These are phyloP conservation scores for Turritopsis rubra DNA, from an alignment of 30 jellyfish, hydroid and myxozoan genomes.

Conservation along the genomic window DNA sequence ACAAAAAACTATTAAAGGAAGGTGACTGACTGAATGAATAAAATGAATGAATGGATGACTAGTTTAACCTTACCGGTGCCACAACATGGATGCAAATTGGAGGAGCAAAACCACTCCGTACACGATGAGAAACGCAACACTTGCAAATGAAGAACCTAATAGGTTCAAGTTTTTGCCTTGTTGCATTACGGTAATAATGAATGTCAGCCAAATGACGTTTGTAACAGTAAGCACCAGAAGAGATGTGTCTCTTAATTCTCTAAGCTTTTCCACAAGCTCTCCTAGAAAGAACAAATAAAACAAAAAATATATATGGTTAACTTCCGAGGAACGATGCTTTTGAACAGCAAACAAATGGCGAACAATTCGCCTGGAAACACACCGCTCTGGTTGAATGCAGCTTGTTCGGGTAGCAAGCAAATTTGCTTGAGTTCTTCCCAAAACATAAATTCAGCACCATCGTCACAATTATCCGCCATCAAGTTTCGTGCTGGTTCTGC, in stretches of 20 bases:
- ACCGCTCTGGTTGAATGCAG: constrained; percentile 82
- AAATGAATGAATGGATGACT: not conserved
- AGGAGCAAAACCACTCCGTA: constrained; percentile 62
- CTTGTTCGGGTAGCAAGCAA: constrained; percentile 92
- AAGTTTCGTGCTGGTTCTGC: constrained; percentile 30
- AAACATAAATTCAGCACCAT: constrained; percentile 55
- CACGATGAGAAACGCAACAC: constrained; percentile 74
- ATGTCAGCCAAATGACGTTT: constrained; percentile 82
- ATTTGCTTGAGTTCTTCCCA: constrained; percentile 63
- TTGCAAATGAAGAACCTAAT: constrained; percentile 76
- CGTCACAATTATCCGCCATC: constrained; percentile 59
- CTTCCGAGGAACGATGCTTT: not conserved
- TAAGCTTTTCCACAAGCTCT: constrained; percentile 72
- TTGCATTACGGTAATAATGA: constrained; percentile 81
- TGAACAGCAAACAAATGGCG: not conserved
- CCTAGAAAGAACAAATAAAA: not conserved
- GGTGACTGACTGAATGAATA: not conserved
- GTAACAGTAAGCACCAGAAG: constrained; percentile 66
- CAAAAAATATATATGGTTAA: not conserved
- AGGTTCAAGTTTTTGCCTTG: constrained; percentile 63
- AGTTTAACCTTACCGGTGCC: constrained; percentile 40
- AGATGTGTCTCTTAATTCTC: constrained; percentile 78
- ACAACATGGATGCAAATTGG: constrained; percentile 26
- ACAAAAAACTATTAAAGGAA: too few species aligned
- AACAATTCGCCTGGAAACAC: not conserved